phyloP scores from a whole-genome alignment of 2,797 vertebrate species.

The Tadarida brasiliensis region DNA sequence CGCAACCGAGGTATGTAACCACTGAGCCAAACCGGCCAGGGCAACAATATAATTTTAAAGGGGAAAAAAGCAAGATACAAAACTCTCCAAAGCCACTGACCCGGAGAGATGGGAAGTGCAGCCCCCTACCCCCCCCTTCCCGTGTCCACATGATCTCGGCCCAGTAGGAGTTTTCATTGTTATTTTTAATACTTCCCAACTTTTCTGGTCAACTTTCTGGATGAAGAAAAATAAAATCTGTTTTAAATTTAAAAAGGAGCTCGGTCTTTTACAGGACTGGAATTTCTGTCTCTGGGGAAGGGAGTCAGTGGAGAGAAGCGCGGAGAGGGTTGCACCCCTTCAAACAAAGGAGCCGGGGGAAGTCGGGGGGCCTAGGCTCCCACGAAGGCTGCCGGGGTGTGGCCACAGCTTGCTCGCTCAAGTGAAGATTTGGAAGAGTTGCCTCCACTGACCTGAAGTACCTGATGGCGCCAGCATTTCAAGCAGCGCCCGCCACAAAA shows the following conservation, averaged over 20 bases:
- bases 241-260: not conserved
- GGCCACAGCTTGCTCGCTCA: conserved; percentile 92
- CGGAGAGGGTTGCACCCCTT: not conserved
- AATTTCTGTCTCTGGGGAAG: not conserved
- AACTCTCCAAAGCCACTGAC: not conserved
- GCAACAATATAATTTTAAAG: not conserved
- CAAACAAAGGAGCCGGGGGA: conserved; percentile 80
- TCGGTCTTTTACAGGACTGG: not conserved
- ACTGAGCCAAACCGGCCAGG: not conserved
- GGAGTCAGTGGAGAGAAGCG: not conserved
- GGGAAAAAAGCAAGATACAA: not conserved
- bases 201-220: not conserved
- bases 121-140: not conserved
- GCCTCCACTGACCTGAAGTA: conserved; percentile 91
- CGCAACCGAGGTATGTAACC: not conserved
- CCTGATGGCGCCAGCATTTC: conserved; percentile 92
- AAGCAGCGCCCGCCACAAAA: conserved; percentile 91
- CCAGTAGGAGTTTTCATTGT: not conserved
- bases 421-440: conserved; percentile 96
- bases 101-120: not conserved
- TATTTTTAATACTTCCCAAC: not conserved
- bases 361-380: conserved; percentile 87
- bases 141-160: not conserved
- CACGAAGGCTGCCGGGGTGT: conserved; percentile 91
- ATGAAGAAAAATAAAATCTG: not conserved